Evolutionary conservation across 1,140 invertebrate genomes (phyloP).

Genomic region (Ceratosolen solmsi): DNA sequence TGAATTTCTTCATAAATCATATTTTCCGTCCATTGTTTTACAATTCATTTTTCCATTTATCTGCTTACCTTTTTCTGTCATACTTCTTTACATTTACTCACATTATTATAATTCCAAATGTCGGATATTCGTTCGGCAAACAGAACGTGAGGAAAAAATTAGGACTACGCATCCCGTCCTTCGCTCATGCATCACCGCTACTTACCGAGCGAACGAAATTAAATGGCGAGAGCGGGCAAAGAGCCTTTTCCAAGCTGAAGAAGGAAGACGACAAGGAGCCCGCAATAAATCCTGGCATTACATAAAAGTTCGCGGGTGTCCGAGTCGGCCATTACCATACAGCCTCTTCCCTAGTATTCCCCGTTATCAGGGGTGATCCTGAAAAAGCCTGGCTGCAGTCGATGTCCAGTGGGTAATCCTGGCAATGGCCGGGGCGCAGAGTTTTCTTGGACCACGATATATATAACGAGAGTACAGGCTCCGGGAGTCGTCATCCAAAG

Average conservation of each 20-base stretch:
- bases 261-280: neutral
- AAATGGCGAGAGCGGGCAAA: no score
- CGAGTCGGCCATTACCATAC: conserved; percentile 9
- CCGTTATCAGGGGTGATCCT: conserved; percentile 19
- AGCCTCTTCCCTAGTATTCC: conserved; percentile 5
- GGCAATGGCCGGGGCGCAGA: neutral
- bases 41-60: no score
- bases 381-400: neutral
- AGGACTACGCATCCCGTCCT: no score
- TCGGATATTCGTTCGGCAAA: no score
- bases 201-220: no score
- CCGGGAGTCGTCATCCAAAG: neutral
- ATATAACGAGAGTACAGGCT: neutral
- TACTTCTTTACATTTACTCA: no score
- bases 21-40: no score
- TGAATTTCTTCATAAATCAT: no score
- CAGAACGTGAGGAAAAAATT: no score
- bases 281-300: neutral
- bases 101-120: no score
- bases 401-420: neutral
- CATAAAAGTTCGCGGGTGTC: conserved; percentile 4
- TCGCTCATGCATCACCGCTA: no score
- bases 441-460: neutral
- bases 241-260: neutral
- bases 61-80: no score